Percentiles rank a stretch among this genome's conserved stretches.
phyloP scores from a whole-genome alignment of 2,113 vertebrate species.

The Cyphomyrus discorhynchus region DNA sequence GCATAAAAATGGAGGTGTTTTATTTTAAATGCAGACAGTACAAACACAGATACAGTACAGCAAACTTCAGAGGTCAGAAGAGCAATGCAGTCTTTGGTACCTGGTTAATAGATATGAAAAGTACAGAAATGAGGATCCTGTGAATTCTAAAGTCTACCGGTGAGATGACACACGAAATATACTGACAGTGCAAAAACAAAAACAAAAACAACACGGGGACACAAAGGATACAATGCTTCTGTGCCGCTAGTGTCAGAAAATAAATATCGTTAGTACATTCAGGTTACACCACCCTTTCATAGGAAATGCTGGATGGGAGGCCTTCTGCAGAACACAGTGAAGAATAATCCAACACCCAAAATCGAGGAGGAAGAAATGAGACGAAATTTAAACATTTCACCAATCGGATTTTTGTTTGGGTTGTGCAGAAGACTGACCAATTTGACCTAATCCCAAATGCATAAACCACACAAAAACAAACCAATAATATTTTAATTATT shows the following conservation, averaged over 20 bases:
- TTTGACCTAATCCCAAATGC: background rate
- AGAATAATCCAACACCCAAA: background rate
- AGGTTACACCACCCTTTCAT: background rate
- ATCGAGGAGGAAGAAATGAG: background rate
- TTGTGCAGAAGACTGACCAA: background rate
- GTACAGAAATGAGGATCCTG: background rate
- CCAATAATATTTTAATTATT: background rate
- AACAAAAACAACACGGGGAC: background rate
- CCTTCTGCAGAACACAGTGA: background rate
- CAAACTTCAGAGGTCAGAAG: slow-evolving; percentile 26
- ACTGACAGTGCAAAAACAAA: slow-evolving; percentile 10
- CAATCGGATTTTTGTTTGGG: background rate
- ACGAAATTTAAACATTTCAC: background rate
- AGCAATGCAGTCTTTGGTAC: slow-evolving; percentile 54
- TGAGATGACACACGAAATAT: slow-evolving; percentile 21
- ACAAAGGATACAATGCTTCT: background rate
- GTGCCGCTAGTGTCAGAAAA: background rate
- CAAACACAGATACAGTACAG: slow-evolving; percentile 44
- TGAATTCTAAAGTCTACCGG: slow-evolving; percentile 8
- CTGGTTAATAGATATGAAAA: slow-evolving; percentile 28
- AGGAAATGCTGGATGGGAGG: background rate
- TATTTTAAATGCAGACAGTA: slow-evolving; percentile 48
- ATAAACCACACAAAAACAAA: slow-evolving; percentile 1
- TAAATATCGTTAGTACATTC: background rate
- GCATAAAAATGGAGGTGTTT: slow-evolving; percentile 1